Evolutionary conservation across 2,888 invertebrate genomes (phyloP).

Genomic region (Heteromurus nitidus): DNA sequence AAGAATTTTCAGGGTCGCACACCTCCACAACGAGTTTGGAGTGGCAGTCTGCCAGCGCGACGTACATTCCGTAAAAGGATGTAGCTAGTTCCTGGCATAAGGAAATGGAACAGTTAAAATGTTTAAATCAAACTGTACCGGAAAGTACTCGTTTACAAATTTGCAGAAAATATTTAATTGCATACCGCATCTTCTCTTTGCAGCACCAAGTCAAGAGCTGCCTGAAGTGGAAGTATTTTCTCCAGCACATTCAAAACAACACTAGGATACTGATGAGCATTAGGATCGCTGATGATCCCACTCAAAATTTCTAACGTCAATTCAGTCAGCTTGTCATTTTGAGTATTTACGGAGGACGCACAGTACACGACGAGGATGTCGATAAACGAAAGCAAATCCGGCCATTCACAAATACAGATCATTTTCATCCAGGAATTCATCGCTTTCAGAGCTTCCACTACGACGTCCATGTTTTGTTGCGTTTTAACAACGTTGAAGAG

Average conservation of each 20-base stretch:
- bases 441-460: constrained; percentile 68
- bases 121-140: neutral
- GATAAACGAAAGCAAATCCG: constrained; percentile 62
- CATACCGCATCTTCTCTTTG: constrained; percentile 68
- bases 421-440: constrained; percentile 73
- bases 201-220: constrained; percentile 65
- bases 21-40: constrained; percentile 70
- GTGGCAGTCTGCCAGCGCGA: constrained; percentile 71
- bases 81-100: constrained; percentile 69
- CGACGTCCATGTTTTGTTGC: constrained; percentile 66
- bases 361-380: constrained; percentile 66
- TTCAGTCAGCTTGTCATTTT: constrained; percentile 68
- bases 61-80: constrained; percentile 71
- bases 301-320: constrained; percentile 70
- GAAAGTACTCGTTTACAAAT: too few relatives aligned
- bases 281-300: constrained; percentile 70
- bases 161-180: neutral
- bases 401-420: constrained; percentile 71
- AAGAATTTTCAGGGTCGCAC: constrained; percentile 67
- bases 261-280: constrained; percentile 69
- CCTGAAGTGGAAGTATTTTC: constrained; percentile 70
- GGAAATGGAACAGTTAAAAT: neutral
- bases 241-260: constrained; percentile 68
- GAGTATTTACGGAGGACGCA: constrained; percentile 58
- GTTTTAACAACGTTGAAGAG: constrained; percentile 68